Evolutionary conservation across 2,113 vertebrate species (phyloP).

Genomic region (Centropristis striata): DNA sequence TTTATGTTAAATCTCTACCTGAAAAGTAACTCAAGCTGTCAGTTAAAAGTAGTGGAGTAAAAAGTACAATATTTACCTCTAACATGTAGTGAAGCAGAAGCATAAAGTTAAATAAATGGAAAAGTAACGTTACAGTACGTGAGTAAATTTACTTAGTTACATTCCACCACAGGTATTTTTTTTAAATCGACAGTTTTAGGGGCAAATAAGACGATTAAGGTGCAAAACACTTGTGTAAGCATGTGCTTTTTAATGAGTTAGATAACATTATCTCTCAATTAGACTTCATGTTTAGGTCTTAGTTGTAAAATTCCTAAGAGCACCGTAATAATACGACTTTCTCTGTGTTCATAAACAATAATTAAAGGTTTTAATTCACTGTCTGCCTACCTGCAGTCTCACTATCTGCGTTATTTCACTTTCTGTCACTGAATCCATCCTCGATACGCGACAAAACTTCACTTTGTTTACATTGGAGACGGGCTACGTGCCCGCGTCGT

Average conservation of each 20-base stretch:
- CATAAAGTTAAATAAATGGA: no score
- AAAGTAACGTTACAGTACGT: no score
- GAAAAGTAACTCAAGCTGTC: no score
- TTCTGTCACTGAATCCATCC: constrained; percentile 46
- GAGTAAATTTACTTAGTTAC: no score
- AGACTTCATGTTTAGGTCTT: background rate
- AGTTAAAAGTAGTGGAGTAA: no score
- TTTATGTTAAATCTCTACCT: no score
- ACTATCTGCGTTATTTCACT: constrained; percentile 29
- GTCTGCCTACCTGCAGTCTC: constrained; percentile 26
- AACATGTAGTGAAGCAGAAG: no score
- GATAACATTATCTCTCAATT: background rate
- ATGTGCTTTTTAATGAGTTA: background rate
- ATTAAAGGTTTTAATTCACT: rapidly evolving
- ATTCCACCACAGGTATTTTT: no score
- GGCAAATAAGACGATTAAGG: no score
- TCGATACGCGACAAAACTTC: rapidly evolving
- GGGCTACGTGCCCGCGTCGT: background rate
- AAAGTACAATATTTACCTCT: no score
- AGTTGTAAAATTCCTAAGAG: background rate
- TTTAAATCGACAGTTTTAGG: no score
- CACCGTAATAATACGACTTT: background rate
- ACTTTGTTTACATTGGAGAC: constrained; percentile 51
- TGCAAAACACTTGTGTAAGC: no score
- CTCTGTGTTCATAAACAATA: background rate